Percentiles rank a stretch among this genome's conserved stretches.
Evolutionary conservation across 2,888 invertebrate species (phyloP).

Genomic region (Notocelia uddmanniana): DNA sequence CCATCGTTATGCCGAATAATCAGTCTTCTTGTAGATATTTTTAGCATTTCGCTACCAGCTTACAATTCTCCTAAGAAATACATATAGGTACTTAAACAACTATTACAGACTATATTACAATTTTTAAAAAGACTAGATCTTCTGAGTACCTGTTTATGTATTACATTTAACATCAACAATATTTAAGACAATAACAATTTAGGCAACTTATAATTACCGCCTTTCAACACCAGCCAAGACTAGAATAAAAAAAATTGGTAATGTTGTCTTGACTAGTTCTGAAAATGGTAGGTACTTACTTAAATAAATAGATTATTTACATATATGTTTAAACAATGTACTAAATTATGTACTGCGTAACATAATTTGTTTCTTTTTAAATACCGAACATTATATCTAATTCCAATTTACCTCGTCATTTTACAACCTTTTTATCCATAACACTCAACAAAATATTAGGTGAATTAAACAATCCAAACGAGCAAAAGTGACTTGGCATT

Average conservation of each 20-base stretch:
- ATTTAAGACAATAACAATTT: conserved; percentile 25
- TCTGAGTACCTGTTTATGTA: neutral
- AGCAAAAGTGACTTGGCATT: neutral
- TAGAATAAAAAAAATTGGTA: neutral
- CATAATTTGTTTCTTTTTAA: neutral
- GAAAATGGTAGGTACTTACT: neutral
- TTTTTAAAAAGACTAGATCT: conserved; percentile 35
- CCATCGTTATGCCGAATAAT: conserved; percentile 70
- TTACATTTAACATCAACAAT: conserved; percentile 14
- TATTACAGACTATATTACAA: conserved; percentile 27
- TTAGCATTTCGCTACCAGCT: conserved; percentile 63
- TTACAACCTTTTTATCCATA: neutral
- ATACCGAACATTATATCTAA: too few relatives aligned
- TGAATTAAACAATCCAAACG: neutral
- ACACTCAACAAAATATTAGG: neutral
- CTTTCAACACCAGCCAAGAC: neutral
- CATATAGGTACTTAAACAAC: conserved; percentile 19
- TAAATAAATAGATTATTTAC: neutral
- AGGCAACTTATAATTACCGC: neutral
- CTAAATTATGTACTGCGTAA: neutral
- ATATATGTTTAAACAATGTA: neutral
- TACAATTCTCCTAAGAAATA: conserved; percentile 48
- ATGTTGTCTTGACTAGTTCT: neutral
- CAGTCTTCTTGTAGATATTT: conserved; percentile 81
- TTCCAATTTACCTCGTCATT: neutral